Evolutionary conservation across 2,113 vertebrate species (phyloP).

Genomic region (Brachypteracias leptosomus): DNA sequence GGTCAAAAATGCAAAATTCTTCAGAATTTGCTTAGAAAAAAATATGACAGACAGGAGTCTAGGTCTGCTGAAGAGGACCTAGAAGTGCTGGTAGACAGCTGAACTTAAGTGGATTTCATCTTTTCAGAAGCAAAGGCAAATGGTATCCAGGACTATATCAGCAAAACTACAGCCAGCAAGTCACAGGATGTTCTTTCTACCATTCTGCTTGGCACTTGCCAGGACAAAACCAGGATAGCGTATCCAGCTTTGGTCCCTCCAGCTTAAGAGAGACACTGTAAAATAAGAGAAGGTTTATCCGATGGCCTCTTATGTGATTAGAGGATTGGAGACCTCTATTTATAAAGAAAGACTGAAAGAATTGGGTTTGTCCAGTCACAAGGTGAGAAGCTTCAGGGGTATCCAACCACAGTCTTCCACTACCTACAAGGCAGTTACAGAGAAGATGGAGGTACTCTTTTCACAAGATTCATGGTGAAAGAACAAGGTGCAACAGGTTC

Average conservation of each 20-base stretch:
- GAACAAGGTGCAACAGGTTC: not conserved
- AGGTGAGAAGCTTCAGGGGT: not conserved
- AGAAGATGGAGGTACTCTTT: not conserved
- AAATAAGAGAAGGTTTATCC: not conserved
- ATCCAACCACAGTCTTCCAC: not conserved
- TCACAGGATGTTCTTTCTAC: not conserved
- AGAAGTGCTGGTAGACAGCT: not conserved
- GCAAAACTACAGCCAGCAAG: not conserved
- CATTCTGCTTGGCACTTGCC: not conserved
- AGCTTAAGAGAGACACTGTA: not conserved
- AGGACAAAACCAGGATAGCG: not conserved
- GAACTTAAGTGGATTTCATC: not conserved
- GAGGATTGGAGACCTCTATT: not conserved
- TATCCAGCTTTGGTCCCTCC: not conserved
- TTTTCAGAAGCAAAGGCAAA: not conserved
- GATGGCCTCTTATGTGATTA: not conserved
- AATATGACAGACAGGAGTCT: not conserved
- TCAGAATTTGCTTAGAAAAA: not conserved
- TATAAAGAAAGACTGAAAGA: not conserved
- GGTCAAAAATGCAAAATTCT: not conserved
- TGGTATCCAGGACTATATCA: not conserved
- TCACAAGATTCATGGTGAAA: not conserved
- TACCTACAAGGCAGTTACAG: not conserved
- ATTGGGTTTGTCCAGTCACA: not conserved
- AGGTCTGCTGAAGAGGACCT: not conserved